These are phyloP conservation scores for Drosophila pseudoobscura DNA, from an alignment of 1,140 invertebrate genomes.

Conservation along the genomic window DNA sequence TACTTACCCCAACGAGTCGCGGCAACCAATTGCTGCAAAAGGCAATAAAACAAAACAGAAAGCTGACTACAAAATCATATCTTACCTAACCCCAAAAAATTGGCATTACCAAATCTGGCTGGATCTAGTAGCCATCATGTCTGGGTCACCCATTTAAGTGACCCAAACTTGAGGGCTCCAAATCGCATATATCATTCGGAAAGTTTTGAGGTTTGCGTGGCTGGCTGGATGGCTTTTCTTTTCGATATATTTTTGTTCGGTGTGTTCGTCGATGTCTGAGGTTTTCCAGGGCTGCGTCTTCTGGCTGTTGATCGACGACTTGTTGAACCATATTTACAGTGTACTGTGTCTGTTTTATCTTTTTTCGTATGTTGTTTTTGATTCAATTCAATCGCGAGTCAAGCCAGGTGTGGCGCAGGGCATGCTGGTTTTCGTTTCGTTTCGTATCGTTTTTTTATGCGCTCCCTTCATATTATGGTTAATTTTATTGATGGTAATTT, in stretches of 20 bases:
- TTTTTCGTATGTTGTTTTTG: constrained; percentile 36
- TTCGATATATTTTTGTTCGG: constrained; percentile 9
- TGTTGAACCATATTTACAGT: constrained; percentile 73
- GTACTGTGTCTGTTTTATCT: constrained; percentile 52
- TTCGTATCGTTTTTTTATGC: constrained; percentile 25
- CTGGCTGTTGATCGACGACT: constrained; percentile 54
- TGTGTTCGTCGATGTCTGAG: constrained; percentile 37
- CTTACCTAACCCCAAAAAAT: constrained; percentile 67
- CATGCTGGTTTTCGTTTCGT: constrained; percentile 62
- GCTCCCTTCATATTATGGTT: constrained; percentile 31
- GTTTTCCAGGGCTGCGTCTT: constrained; percentile 49
- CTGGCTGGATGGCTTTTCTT: constrained; percentile 11
- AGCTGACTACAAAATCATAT: constrained; percentile 59
- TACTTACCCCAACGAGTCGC: constrained; percentile 57
- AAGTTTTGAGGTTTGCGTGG: constrained; percentile 10
- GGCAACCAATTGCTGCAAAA: constrained; percentile 62
- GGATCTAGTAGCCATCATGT: constrained; percentile 59
- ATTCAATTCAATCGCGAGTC: constrained; percentile 82
- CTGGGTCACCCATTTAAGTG: constrained; percentile 56
- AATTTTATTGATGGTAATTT: constrained; percentile 25
- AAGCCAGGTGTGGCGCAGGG: constrained; percentile 81
- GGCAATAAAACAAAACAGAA: constrained; percentile 59
- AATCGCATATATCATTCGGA: constrained; percentile 32
- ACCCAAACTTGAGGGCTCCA: constrained; percentile 61
- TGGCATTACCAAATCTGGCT: constrained; percentile 1